Percentiles rank a stretch among this genome's conserved stretches.
phyloP scores from a whole-genome alignment of 1,140 invertebrate species.

The Littorina saxatilis region DNA sequence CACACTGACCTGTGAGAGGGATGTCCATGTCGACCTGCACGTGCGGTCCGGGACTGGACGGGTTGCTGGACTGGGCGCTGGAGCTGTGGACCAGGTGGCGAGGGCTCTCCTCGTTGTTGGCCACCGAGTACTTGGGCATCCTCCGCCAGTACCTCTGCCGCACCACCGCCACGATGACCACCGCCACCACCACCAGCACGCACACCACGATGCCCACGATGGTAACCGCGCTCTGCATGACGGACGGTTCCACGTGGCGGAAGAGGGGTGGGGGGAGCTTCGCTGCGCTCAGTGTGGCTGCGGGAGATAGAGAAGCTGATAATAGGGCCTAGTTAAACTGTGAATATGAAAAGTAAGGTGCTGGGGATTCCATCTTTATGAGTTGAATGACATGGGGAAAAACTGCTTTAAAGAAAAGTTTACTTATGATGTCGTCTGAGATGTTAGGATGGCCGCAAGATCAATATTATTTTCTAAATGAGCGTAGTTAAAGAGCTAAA shows the following conservation, averaged over 20 bases:
- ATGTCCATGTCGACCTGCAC: conserved; percentile 66
- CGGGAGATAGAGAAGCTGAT: background rate
- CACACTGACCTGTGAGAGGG: conserved; percentile 55
- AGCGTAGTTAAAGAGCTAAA: too few relatives aligned
- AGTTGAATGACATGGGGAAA: too few relatives aligned
- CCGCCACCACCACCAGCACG: conserved; percentile 55
- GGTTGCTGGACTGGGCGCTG: conserved; percentile 59
- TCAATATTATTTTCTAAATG: too few relatives aligned
- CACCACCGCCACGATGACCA: conserved; percentile 60
- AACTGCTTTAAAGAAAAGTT: too few relatives aligned
- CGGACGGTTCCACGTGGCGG: conserved; percentile 36
- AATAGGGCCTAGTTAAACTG: too few relatives aligned
- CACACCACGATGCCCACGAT: conserved; percentile 67
- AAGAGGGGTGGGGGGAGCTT: conserved; percentile 28
- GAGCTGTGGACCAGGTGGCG: conserved; percentile 59
- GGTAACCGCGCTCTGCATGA: conserved; percentile 64
- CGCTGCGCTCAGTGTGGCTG: background rate
- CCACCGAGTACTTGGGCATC: conserved; percentile 65
- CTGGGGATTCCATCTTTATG: too few relatives aligned
- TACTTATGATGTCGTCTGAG: too few relatives aligned
- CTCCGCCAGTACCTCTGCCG: conserved; percentile 56
- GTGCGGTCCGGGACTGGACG: conserved; percentile 54
- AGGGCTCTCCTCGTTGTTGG: conserved; percentile 63
- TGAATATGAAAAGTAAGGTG: too few relatives aligned
- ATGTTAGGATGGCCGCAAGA: too few relatives aligned